These are phyloP conservation scores for Heliconius nattereri DNA, from an alignment of 1,140 invertebrate genomes.

Conservation along the genomic window DNA sequence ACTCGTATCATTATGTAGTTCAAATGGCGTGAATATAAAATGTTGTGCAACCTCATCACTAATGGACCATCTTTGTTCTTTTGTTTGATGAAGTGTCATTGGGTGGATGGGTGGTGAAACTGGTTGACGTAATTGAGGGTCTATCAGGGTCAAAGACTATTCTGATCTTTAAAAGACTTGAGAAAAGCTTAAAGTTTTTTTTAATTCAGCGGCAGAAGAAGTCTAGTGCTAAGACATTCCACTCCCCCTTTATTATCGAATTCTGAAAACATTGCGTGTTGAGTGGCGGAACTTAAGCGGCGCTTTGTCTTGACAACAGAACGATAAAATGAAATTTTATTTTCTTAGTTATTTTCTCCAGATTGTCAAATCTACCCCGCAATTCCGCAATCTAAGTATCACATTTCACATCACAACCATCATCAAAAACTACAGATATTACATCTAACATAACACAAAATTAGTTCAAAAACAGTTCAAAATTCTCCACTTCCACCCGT, in stretches of 20 bases:
- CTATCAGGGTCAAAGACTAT: background rate
- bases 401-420: background rate
- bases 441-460: conserved; percentile 36
- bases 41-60: conserved; percentile 56
- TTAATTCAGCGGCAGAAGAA: too few relatives aligned
- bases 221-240: too few relatives aligned
- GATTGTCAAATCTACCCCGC: too few relatives aligned
- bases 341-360: too few relatives aligned
- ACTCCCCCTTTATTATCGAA: too few relatives aligned
- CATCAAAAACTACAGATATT: background rate
- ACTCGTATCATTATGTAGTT: conserved; percentile 61
- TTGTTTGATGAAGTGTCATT: conserved; percentile 67
- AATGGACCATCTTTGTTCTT: conserved; percentile 67
- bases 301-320: too few relatives aligned
- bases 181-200: too few relatives aligned
- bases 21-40: conserved; percentile 67
- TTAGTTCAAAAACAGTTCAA: conserved; percentile 40
- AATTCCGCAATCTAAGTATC: too few relatives aligned
- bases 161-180: too few relatives aligned
- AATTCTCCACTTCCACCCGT: conserved; percentile 37
- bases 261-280: too few relatives aligned
- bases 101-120: conserved; percentile 63
- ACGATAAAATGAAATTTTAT: too few relatives aligned
- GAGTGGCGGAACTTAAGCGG: too few relatives aligned
- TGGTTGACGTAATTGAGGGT: background rate